A percentile compares a stretch with the other conserved stretches of the same genome.
Conservation (phyloP, 1,140 invertebrate species). For the Monomorium pharaonis region DNA sequence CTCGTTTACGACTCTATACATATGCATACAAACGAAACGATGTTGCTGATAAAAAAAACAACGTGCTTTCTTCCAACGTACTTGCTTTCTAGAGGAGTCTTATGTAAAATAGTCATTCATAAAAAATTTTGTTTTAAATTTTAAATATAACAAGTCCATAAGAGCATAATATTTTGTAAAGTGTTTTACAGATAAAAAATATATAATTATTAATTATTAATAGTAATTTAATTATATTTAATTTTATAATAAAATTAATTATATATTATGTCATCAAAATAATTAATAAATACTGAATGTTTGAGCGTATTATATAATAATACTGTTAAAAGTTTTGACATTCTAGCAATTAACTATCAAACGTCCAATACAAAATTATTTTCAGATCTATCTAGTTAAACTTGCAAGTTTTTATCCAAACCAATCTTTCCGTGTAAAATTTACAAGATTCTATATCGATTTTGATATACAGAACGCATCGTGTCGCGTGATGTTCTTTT, state of each 20-base stretch:
- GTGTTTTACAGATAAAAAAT: neutral
- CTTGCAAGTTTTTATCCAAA: too few relatives aligned
- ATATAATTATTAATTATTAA: neutral
- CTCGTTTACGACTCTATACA: constrained; percentile 5
- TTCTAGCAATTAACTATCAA: too few relatives aligned
- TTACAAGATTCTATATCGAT: neutral
- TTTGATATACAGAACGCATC: neutral
- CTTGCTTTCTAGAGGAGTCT: neutral
- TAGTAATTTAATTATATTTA: neutral
- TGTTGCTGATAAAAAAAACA: neutral
- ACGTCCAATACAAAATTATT: too few relatives aligned
- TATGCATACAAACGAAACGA: neutral
- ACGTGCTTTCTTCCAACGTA: neutral
- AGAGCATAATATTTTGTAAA: neutral
- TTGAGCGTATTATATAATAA: too few relatives aligned
- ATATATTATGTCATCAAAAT: too few relatives aligned
- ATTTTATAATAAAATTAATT: neutral
- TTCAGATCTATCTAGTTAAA: neutral
- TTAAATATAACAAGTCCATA: neutral
- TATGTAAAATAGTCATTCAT: neutral
- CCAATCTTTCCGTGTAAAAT: too few relatives aligned
- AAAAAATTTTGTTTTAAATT: constrained; percentile 18
- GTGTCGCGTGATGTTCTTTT: neutral
- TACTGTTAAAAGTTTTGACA: too few relatives aligned
- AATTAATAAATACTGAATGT: too few relatives aligned